Evolutionary conservation across 2,797 vertebrate species (phyloP), one percentile per base, ranked within the genome.

Genomic region (Urosaurus nigricauda): DNA sequence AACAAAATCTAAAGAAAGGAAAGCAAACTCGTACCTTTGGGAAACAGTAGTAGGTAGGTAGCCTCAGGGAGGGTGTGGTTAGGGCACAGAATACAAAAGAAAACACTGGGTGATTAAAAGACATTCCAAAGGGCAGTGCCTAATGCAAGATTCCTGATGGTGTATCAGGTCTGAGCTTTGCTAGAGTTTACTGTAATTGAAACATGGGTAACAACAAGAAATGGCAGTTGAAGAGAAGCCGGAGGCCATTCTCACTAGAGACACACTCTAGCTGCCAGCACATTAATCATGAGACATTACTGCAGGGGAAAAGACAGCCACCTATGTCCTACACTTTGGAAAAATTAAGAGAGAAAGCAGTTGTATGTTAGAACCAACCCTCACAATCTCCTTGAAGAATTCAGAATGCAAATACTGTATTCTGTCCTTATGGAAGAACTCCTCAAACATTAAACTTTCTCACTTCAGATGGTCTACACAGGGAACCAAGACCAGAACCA

Each of bases 1-100:
- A 85, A 79, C 47, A 90, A 91, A 92, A 43, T 26, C 56, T 85
- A 88, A 92, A 35, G 71, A 88, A 91, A 68, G 79, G 84, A 35
- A 75, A 75, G 43, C 56, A 90, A 88, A 83, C 91, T 87, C 13
- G 26, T 82, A 75, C 79, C 80, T 37, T 53, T 0, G 2, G 84
- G 56, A 92, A 92, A 73, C 68, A 93, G 26, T 4, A 63, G 24
- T 0, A 0, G 43, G 16, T 9, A 91, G 89, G n/a, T 71, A 84
- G 35, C 74, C 89, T 78, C 85, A 87, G 80, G 32, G 81, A 88
- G 37, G 83, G 63, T 73, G 83, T 13, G n/a, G 37, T 2, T 78
- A 17, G 26, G 88, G 40, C 65, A 75, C 88, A 32, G 83, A 91
- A 80, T 90, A 94, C 63, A 70, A 87, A 17, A 87, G 47, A 86